These are phyloP conservation scores for Hyles euphorbiae DNA, from an alignment of 1,140 invertebrate species.

Conservation along the genomic window DNA sequence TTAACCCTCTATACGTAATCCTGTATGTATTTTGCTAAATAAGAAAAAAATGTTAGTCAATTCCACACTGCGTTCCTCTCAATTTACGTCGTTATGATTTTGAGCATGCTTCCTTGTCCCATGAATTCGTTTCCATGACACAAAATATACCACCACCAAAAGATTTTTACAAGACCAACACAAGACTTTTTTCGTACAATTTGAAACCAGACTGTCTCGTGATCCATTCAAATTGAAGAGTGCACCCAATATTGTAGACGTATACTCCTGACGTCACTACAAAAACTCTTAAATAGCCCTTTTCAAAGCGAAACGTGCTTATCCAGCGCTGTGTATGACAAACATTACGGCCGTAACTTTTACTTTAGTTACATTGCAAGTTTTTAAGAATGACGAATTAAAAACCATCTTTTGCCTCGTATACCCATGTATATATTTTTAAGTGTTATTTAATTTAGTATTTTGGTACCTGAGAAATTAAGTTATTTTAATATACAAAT, in stretches of 20 bases:
- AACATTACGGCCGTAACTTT: slow-evolving; percentile 15
- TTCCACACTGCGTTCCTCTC: slow-evolving; percentile 3
- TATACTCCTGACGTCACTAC: slow-evolving; percentile 19
- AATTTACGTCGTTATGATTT: no score
- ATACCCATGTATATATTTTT: no score
- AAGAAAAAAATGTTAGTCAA: slow-evolving; percentile 14
- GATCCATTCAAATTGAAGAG: slow-evolving; percentile 19
- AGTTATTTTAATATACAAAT: no score
- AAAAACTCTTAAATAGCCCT: slow-evolving; percentile 14
- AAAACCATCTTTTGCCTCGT: no score
- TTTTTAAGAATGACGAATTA: no score
- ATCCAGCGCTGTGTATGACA: slow-evolving; percentile 19
- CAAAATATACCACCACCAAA: no score
- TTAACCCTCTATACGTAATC: slow-evolving; percentile 14
- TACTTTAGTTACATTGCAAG: no score
- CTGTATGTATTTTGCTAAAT: slow-evolving; percentile 3
- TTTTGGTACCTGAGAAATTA: no score
- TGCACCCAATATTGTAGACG: slow-evolving; percentile 20
- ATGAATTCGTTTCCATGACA: no score
- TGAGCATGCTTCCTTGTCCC: no score
- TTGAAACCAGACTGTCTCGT: slow-evolving; percentile 6
- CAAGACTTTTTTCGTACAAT: slow-evolving; percentile 1
- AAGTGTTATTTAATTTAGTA: no score
- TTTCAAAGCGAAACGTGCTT: slow-evolving; percentile 26
- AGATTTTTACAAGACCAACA: slow-evolving; percentile 7